Base-by-base conservation (phyloP, 2,888 invertebrate genomes). In the Cheilosia urbana region DNA sequence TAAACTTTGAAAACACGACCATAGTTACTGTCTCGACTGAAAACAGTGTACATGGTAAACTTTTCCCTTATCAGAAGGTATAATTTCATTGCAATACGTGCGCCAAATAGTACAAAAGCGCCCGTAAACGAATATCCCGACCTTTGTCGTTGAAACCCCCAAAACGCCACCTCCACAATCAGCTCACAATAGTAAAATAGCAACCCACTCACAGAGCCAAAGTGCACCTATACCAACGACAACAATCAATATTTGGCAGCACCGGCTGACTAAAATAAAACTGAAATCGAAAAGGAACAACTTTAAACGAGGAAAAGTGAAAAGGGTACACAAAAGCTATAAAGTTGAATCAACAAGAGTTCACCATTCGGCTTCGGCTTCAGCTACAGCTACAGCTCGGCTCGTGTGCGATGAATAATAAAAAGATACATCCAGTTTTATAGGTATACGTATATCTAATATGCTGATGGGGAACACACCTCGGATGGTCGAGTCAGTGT, bases 381-480 rank as follows among this genome's bases (percentile, higher is more conserved):
- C 37, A 37, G 37, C 37, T 37, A 34, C 11, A 34, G 34, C 11
- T 7, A 34, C 34, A 34, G 42, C 62, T 34, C 63, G 63, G 42
- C 62, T 34, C 63, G 63, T 73, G 55, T 73, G 55, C 30, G 65
- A 65, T 75, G 75, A 66, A 75, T 75, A 75, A 51, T 57, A 65
- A 75, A 75, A 75, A 65, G 73, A 73, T 73, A 63, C 73, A 63
- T 63, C 53, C 60, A 60, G 6, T 45, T 1, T 19, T 47, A 2
- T 47, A 37, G 15, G n/a, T 5, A n/a, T 47, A 37, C 3, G n/a
- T 5, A n/a, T 57, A 55, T 45, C 49, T 47, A 7, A 30, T 6
- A 37, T 37, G 13, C 13, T 34, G 34, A 27, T 73, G 65, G 34
- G 65, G 53, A 73, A 62, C 62, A 73, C 53, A 42, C 73, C 53